Percentiles rank a stretch among this genome's conserved stretches.
phyloP scores from a whole-genome alignment of 2,113 vertebrate species.

The Tamias sibiricus region DNA sequence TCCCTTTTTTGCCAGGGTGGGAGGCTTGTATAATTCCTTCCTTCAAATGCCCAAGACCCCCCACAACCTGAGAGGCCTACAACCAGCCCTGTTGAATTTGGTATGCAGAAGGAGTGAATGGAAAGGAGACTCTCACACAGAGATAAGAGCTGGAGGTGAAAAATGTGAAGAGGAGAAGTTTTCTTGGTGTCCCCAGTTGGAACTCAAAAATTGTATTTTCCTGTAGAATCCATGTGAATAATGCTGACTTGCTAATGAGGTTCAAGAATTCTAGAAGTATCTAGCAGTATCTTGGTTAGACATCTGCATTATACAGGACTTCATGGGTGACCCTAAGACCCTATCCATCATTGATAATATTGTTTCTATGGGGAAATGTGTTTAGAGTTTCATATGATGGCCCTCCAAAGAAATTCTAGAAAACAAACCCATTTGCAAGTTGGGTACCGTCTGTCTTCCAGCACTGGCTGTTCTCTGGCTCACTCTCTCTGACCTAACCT shows the following conservation, averaged over 20 bases:
- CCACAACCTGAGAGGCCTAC: not conserved
- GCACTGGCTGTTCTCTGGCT: constrained; percentile 63
- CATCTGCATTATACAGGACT: not conserved
- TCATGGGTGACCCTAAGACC: not conserved
- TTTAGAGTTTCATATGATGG: constrained; percentile 14
- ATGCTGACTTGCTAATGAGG: not conserved
- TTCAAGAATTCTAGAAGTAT: constrained; percentile 12
- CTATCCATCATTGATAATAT: constrained; percentile 38
- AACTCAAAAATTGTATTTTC: constrained; percentile 47
- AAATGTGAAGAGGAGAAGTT: not conserved
- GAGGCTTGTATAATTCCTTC: not conserved
- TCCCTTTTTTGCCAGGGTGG: not conserved
- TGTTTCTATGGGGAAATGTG: constrained; percentile 46
- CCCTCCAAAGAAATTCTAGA: constrained; percentile 52
- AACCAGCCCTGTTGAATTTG: not conserved
- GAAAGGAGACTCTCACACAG: not conserved
- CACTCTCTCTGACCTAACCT: constrained; percentile 62
- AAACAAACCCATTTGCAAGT: constrained; percentile 68
- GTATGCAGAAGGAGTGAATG: rapidly evolving
- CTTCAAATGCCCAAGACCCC: not conserved
- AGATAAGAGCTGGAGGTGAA: not conserved
- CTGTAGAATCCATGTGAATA: not conserved
- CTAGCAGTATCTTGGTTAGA: constrained; percentile 22
- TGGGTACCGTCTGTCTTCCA: constrained; percentile 50
- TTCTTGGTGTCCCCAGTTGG: not conserved